Evolutionary conservation across 2,113 vertebrate species (phyloP).

Genomic region (Eurystomus gularis): DNA sequence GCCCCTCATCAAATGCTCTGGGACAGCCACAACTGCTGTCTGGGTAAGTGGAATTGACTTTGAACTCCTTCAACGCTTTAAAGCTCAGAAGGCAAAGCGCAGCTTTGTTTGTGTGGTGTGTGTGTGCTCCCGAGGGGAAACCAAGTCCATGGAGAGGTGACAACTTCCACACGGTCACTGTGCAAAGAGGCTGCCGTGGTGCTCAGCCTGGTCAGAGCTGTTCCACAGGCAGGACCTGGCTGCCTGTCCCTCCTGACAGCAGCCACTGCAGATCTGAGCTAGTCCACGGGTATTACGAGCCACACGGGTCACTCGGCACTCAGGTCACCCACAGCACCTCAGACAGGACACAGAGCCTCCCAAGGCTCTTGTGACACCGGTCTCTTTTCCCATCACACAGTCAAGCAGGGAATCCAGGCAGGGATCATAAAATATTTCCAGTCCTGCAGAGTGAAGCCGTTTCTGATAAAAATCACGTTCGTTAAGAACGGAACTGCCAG

Average conservation of each 20-base stretch:
- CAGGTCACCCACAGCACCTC: background rate
- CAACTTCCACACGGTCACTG: background rate
- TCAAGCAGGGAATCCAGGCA: background rate
- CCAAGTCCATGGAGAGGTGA: background rate
- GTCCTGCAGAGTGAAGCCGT: background rate
- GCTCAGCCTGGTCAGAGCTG: accelerated
- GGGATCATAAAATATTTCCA: background rate
- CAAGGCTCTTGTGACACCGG: background rate
- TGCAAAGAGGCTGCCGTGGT: background rate
- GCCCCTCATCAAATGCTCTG: background rate
- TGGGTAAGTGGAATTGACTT: background rate
- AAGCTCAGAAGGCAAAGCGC: background rate
- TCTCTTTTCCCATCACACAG: background rate
- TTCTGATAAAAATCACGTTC: background rate
- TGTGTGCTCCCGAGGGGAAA: background rate
- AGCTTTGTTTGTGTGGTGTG: background rate
- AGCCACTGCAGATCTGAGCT: background rate
- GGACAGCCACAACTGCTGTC: background rate
- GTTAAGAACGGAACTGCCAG: background rate
- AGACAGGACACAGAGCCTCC: background rate
- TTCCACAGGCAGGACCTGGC: background rate
- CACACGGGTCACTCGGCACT: background rate
- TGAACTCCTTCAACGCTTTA: background rate
- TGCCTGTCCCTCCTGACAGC: background rate
- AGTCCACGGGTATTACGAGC: accelerated